Percentiles rank a stretch among this genome's conserved stretches.
phyloP scores from a whole-genome alignment of 2,888 invertebrate species.

The Tigriopus californicus region DNA sequence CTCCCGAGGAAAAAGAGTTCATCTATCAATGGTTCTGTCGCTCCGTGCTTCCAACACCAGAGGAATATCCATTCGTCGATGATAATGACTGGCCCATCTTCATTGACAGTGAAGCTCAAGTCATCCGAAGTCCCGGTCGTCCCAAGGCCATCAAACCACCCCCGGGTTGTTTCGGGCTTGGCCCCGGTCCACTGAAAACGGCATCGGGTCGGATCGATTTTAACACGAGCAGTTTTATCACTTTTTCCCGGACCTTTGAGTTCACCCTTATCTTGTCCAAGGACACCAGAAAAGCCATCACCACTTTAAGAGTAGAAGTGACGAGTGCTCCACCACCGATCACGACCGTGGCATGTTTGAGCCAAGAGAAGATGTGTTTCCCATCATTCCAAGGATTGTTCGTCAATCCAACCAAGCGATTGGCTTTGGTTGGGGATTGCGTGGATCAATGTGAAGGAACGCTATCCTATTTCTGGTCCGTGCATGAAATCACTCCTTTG shows the following conservation, averaged over 20 bases:
- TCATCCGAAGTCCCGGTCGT: constrained; percentile 3
- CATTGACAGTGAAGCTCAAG: neutral
- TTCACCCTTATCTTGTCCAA: neutral
- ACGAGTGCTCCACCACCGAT: neutral
- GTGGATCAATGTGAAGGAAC: constrained; percentile 9
- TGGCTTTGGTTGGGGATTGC: constrained; percentile 13
- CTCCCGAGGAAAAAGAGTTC: constrained; percentile 18
- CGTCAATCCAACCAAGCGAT: constrained; percentile 15
- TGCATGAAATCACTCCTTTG: neutral
- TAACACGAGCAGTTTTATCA: constrained; percentile 5
- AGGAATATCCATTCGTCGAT: neutral
- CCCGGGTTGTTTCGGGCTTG: constrained; percentile 10
- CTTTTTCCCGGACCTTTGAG: constrained; percentile 6
- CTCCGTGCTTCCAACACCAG: neutral
- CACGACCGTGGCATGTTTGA: neutral
- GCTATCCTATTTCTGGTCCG: neutral
- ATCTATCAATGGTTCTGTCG: constrained; percentile 6
- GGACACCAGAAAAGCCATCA: neutral
- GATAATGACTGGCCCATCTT: neutral
- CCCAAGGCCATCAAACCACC: neutral
- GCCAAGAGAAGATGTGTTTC: neutral
- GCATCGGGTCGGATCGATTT: neutral
- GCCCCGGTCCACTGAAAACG: neutral
- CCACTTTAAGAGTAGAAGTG: constrained; percentile 1
- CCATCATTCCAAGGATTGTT: constrained; percentile 1